Evolutionary conservation across 2,113 vertebrate genomes (phyloP), one percentile per base, ranked within the genome.

Genomic region (Columba janthina): DNA sequence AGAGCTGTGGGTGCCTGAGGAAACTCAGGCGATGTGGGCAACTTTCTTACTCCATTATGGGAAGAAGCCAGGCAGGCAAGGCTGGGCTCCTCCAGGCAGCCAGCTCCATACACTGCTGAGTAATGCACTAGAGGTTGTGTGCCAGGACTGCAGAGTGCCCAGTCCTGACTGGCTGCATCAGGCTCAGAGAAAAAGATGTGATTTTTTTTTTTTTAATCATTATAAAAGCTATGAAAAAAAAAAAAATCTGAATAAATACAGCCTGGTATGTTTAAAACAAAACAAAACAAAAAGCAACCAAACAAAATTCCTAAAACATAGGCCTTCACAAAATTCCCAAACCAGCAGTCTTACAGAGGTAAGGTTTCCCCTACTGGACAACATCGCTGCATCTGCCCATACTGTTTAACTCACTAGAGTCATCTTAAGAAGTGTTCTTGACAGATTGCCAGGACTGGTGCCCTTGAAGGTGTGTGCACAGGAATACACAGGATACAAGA

Each of bases 121-220:
- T 90, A 96, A 96, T 80, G 83, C 64, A 48, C 60, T 66, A 36
- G 48, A 38, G 21, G 6, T 46, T 42, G 42, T 56, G 77, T 91
- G 96, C 95, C 96, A 96, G 90, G 73, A 93, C 92, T 90, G 94
- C 86, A 92, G 96, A 79, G 51, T 44, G 21, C 36, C 40, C 53
- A 44, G 25, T 42, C 28, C 54, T 40, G 22, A 57, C 4, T 3
- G 13, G 21, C 48, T 86, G 79, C 86, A 64, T 83, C 56, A 92
- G 38, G 64, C 15, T 85, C 46, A 54, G 50, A 72, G 66, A 46
- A 46, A 46, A 46, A 46, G 44, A 18, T 46, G 44, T 46, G 44
- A 18, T 9, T 19, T 46, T 46, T 46, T 46, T 44, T 44, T 46
- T 46, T 46, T 46, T 44, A 44, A 46, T 46, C 9, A 46, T 46